phyloP scores from a whole-genome alignment of 2,113 vertebrate genomes.

The Engraulis encrasicolus region DNA sequence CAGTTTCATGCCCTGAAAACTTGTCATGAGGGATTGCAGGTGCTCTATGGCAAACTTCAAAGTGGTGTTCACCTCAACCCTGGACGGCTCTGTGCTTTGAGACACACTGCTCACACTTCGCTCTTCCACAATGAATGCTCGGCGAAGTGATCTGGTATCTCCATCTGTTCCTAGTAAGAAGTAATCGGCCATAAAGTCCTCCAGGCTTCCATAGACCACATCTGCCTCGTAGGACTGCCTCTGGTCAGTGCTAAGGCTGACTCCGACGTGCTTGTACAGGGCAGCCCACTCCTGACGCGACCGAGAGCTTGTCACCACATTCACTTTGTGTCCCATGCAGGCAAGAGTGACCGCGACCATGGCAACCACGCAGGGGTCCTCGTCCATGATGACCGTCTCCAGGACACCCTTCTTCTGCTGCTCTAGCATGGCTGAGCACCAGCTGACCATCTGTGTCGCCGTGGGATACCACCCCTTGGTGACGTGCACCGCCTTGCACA shows the following conservation, averaged over 20 bases:
- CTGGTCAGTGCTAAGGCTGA: not conserved
- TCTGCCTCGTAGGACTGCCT: constrained; percentile 32
- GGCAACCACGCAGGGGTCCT: constrained; percentile 27
- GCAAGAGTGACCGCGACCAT: constrained; percentile 29
- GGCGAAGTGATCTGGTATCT: no score
- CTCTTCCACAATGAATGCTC: not conserved
- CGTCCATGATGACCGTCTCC: constrained; percentile 28
- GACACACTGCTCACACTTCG: no score
- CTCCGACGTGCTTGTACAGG: constrained; percentile 22
- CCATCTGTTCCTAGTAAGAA: no score
- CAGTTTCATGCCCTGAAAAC: no score
- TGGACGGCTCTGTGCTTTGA: no score
- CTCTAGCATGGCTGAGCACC: constrained; percentile 4
- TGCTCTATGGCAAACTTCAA: no score
- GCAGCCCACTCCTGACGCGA: constrained; percentile 14
- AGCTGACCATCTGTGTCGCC: constrained; percentile 7
- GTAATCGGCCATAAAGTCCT: constrained; percentile 37
- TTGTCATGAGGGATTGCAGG: no score
- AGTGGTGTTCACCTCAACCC: no score
- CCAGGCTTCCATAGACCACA: constrained; percentile 36
- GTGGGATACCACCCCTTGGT: constrained; percentile 26
- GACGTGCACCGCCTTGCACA: constrained; percentile 16
- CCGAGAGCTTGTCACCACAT: constrained; percentile 29
- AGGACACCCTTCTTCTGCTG: no score
- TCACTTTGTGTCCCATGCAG: constrained; percentile 26